Evolutionary conservation across 2,797 vertebrate genomes (phyloP).

Genomic region (Fundulus diaphanus): DNA sequence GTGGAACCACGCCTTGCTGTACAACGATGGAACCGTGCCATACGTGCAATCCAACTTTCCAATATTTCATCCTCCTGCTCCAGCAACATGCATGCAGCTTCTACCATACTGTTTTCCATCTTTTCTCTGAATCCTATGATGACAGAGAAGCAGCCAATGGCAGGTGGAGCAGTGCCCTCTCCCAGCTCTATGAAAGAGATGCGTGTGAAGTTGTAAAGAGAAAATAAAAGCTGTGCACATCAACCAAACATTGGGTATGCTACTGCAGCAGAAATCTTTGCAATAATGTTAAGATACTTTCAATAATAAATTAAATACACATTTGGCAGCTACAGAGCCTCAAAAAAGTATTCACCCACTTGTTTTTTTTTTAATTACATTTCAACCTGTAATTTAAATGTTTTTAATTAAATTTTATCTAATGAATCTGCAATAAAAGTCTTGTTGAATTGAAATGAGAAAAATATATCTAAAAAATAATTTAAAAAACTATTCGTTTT

Average conservation of each 20-base stretch:
- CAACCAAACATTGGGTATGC: not conserved
- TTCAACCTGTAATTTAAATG: too few species aligned
- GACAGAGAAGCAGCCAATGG: not conserved
- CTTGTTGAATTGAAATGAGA: too few species aligned
- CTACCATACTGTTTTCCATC: not conserved
- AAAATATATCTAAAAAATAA: too few species aligned
- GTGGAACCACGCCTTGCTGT: not conserved
- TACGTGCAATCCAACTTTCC: not conserved
- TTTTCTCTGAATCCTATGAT: not conserved
- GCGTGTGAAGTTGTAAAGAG: not conserved
- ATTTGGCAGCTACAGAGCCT: not conserved
- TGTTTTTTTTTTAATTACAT: too few species aligned
- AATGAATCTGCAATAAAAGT: too few species aligned
- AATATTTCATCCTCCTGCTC: not conserved
- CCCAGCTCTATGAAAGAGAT: not conserved
- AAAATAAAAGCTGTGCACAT: not conserved
- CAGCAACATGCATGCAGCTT: not conserved
- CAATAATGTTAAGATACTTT: not conserved
- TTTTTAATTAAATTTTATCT: too few species aligned
- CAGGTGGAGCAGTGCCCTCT: not conserved
- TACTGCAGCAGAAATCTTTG: not conserved
- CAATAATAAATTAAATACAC: not conserved
- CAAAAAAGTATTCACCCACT: too few species aligned
- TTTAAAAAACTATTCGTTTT: too few species aligned
- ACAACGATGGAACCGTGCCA: not conserved